Conservation (phyloP, 2,797 vertebrate genomes). For the Simalia tracyae region DNA sequence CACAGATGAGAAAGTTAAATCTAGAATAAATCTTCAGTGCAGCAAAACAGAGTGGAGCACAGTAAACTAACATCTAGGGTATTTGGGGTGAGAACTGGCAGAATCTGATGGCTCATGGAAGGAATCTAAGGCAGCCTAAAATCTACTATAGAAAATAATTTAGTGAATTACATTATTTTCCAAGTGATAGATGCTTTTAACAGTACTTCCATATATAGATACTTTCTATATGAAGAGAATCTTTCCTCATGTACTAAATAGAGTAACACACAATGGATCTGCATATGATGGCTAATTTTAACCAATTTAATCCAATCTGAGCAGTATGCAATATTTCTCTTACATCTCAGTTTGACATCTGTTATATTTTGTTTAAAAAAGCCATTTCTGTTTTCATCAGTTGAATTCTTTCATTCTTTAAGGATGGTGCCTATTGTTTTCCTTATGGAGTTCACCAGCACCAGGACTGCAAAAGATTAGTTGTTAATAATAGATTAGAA, state of each 20-base stretch:
- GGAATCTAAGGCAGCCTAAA: not conserved
- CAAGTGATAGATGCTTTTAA: not conserved
- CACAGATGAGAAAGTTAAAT: not conserved
- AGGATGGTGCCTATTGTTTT: not conserved
- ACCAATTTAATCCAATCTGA: not conserved
- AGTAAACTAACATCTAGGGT: not conserved
- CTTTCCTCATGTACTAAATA: fast-evolving
- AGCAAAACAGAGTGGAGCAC: not conserved
- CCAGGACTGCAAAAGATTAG: not conserved
- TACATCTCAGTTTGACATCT: not conserved
- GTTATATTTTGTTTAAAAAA: not conserved
- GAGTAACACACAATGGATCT: not conserved
- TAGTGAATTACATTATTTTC: not conserved
- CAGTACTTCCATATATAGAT: not conserved
- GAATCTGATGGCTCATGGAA: not conserved
- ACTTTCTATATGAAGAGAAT: not conserved
- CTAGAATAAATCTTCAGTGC: not conserved
- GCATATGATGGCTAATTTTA: not conserved
- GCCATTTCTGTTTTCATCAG: not conserved
- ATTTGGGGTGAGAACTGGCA: not conserved
- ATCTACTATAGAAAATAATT: constrained; percentile 14
- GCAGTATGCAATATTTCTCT: not conserved
- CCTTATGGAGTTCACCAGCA: not conserved
- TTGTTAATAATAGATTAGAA: not conserved
- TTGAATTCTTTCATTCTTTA: not conserved